These are phyloP conservation scores for western clawed frog (Xenopus tropicalis) DNA, from an alignment of 2,113 vertebrate species.

Conservation along the genomic window DNA sequence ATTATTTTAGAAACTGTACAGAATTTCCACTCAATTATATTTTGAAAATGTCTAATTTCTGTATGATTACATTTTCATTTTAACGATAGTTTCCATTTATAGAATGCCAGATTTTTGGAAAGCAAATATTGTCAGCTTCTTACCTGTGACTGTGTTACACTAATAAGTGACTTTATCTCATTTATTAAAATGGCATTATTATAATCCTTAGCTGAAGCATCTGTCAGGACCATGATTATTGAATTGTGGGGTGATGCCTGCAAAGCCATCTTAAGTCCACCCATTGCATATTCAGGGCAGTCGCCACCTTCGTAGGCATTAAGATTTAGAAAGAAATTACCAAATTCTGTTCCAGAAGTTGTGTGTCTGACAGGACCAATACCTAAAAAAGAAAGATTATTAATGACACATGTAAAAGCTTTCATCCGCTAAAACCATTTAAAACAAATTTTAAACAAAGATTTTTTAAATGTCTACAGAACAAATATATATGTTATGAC, in stretches of 20 bases:
- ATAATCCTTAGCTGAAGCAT: conserved; percentile 31
- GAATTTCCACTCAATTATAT: no score
- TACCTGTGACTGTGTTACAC: conserved; percentile 8
- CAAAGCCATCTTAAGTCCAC: conserved; percentile 22
- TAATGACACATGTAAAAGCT: no score
- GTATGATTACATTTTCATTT: no score
- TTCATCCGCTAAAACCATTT: no score
- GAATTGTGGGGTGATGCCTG: conserved; percentile 11
- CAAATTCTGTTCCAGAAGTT: not conserved
- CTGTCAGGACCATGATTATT: conserved; percentile 20
- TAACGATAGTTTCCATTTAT: no score
- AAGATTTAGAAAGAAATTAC: conserved; percentile 13
- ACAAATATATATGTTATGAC: no score
- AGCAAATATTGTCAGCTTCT: not conserved
- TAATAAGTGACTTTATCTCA: conserved; percentile 12
- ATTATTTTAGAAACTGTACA: no score
- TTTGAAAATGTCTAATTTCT: no score
- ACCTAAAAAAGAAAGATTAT: not conserved
- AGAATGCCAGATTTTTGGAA: no score
- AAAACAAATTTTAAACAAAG: no score
- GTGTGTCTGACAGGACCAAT: not conserved
- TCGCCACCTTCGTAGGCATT: conserved; percentile 6
- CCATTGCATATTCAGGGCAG: conserved; percentile 15
- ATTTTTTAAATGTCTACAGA: no score
- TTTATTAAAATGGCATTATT: not conserved